Conservation (phyloP, 2,797 vertebrate genomes). For the Squalus acanthias region DNA sequence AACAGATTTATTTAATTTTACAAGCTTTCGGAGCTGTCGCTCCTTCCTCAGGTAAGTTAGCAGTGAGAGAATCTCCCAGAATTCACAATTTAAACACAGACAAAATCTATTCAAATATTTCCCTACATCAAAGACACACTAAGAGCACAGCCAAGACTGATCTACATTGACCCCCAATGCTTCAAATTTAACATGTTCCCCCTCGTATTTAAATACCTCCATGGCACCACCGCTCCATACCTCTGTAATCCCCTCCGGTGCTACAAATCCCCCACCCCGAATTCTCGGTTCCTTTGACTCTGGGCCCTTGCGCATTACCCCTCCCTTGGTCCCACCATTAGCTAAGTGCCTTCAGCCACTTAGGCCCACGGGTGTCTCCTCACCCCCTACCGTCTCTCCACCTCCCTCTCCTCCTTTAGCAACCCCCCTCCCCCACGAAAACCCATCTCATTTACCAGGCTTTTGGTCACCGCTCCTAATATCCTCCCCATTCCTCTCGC, state of each 20-base stretch:
- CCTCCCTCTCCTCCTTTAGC: background rate
- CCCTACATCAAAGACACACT: too few species aligned
- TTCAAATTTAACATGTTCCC: background rate
- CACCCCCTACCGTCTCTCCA: background rate
- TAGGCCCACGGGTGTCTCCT: background rate
- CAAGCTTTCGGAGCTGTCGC: too few species aligned
- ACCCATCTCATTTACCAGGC: background rate
- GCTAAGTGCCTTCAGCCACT: background rate
- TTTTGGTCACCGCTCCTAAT: background rate
- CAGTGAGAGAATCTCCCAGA: too few species aligned
- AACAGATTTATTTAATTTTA: too few species aligned
- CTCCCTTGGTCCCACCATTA: background rate
- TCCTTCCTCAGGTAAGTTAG: too few species aligned
- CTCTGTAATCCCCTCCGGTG: background rate
- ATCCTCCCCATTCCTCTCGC: background rate
- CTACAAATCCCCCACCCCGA: background rate
- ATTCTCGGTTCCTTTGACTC: background rate
- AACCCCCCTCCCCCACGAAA: background rate
- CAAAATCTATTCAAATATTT: too few species aligned
- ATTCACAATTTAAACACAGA: too few species aligned
- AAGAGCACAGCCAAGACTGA: background rate
- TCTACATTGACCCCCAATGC: background rate
- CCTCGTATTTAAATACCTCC: background rate
- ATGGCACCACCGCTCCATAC: background rate
- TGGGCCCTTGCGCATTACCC: background rate